phyloP scores from a whole-genome alignment of 2,113 vertebrate species.

The Rafetus swinhoei region DNA sequence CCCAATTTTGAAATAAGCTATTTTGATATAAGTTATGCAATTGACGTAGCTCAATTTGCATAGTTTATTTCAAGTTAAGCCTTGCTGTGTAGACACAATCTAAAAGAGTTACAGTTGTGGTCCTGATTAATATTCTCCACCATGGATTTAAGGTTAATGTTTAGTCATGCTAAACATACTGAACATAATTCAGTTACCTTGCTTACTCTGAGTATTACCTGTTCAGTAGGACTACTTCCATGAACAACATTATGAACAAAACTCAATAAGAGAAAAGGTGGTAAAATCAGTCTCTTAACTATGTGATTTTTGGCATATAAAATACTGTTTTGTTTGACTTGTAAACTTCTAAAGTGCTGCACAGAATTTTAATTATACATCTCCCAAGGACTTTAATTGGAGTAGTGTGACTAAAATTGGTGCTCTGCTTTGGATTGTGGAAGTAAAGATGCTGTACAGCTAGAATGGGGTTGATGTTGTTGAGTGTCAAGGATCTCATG shows the following conservation, averaged over 20 bases:
- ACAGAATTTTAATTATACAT: neutral
- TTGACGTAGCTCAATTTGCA: no score
- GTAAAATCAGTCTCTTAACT: accelerated
- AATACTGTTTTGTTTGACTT: neutral
- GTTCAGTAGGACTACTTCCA: neutral
- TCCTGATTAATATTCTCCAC: neutral
- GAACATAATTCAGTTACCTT: neutral
- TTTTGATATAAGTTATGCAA: no score
- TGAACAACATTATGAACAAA: neutral
- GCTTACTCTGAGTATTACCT: neutral
- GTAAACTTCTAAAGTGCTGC: neutral
- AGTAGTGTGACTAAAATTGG: neutral
- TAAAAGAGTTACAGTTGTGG: neutral
- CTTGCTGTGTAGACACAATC: no score
- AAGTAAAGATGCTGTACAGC: neutral
- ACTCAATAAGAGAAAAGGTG: neutral
- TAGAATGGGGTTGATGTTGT: neutral
- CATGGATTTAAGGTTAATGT: neutral
- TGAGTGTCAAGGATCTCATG: neutral
- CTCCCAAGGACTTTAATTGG: neutral
- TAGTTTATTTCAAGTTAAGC: no score
- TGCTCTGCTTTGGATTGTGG: neutral
- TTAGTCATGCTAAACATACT: neutral
- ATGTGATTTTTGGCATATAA: neutral
- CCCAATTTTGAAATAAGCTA: no score